These are phyloP conservation scores for Laothoe populi DNA, from an alignment of 2,888 invertebrate species.

Conservation along the genomic window DNA sequence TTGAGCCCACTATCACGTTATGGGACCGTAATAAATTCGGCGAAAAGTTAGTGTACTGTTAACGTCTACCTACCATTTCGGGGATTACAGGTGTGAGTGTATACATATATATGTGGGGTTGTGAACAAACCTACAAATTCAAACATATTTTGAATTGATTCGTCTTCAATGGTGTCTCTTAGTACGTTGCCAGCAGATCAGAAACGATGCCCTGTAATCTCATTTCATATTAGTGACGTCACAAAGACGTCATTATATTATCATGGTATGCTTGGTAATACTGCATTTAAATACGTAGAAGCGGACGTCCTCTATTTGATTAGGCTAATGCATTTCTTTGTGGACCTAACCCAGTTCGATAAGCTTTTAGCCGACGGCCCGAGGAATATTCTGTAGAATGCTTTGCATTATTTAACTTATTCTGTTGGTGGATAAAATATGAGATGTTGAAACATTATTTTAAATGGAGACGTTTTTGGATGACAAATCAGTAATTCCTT, in stretches of 20 bases:
- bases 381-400: slow-evolving; percentile 5
- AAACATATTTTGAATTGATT: too few relatives aligned
- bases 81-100: too few relatives aligned
- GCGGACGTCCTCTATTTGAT: slow-evolving; percentile 13
- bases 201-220: background rate
- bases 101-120: too few relatives aligned
- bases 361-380: slow-evolving; percentile 13
- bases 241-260: slow-evolving; percentile 5
- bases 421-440: background rate
- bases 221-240: slow-evolving; percentile 2
- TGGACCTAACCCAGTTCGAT: slow-evolving; percentile 22
- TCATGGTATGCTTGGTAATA: slow-evolving; percentile 8
- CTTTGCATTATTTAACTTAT: slow-evolving; percentile 4
- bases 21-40: too few relatives aligned
- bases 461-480: too few relatives aligned
- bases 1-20: too few relatives aligned
- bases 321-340: slow-evolving; percentile 22
- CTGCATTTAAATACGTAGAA: slow-evolving; percentile 6
- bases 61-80: too few relatives aligned
- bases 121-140: too few relatives aligned
- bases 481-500: too few relatives aligned
- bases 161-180: too few relatives aligned
- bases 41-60: too few relatives aligned
- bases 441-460: too few relatives aligned
- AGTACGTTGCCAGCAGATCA: background rate